These are phyloP conservation scores for Masticophis lateralis DNA, from an alignment of 2,797 vertebrate species.

Conservation along the genomic window DNA sequence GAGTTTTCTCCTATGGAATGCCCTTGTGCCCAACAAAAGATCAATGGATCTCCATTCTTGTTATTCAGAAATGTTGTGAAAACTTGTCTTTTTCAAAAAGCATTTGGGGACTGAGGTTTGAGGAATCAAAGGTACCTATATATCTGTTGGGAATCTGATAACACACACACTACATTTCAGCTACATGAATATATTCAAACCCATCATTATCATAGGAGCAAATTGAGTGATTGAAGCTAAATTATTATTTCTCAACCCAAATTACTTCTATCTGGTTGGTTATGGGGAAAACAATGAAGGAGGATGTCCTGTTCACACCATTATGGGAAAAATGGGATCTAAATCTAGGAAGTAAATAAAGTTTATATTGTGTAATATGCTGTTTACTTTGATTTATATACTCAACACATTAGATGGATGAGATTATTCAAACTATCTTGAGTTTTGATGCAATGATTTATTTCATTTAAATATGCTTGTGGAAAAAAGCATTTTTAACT, in stretches of 20 bases:
- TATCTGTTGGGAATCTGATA: neutral
- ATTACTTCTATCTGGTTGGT: neutral
- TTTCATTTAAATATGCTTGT: neutral
- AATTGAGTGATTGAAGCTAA: neutral
- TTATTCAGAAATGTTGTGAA: neutral
- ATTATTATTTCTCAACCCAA: neutral
- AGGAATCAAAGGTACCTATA: neutral
- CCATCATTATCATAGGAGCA: neutral
- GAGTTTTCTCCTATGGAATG: neutral
- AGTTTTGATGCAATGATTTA: neutral
- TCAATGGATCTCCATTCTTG: neutral
- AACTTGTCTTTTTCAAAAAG: neutral
- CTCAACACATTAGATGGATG: neutral
- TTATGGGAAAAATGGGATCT: neutral
- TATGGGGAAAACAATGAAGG: neutral
- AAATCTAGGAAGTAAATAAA: neutral
- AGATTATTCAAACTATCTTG: neutral
- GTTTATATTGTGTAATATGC: neutral
- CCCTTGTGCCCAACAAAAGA: neutral
- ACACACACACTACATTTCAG: neutral
- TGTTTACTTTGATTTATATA: neutral
- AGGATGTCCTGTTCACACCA: neutral
- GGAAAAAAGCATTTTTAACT: neutral
- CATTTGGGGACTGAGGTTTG: neutral
- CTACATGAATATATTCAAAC: neutral